These are phyloP conservation scores for Cotesia chilonis DNA, from an alignment of 1,140 invertebrate genomes.

Conservation along the genomic window DNA sequence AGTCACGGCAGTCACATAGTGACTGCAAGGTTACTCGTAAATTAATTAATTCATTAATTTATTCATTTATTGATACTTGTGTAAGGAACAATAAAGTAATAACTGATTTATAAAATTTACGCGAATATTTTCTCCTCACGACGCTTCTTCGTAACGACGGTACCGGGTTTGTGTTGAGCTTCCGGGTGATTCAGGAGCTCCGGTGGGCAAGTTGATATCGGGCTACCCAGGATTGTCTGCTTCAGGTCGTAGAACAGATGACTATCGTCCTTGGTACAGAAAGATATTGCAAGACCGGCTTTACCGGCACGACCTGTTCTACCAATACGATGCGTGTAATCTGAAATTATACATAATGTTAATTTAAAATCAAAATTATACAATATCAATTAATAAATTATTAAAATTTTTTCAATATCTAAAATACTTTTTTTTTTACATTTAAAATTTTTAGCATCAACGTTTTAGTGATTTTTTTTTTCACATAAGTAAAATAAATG, in stretches of 20 bases:
- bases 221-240: constrained; percentile 87
- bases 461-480: too few species aligned
- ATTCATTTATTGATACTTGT: too few species aligned
- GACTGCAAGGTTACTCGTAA: too few species aligned
- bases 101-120: constrained; percentile 57
- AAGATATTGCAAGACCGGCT: constrained; percentile 93
- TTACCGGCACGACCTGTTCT: constrained; percentile 99
- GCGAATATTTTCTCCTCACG: constrained; percentile 96
- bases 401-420: neutral
- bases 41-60: too few species aligned
- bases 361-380: too few species aligned
- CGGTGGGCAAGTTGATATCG: constrained; percentile 94
- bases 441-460: too few species aligned
- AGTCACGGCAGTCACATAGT: too few species aligned
- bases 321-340: constrained; percentile 99
- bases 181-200: constrained; percentile 98
- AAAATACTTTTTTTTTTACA: too few species aligned
- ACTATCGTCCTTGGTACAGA: constrained; percentile 97
- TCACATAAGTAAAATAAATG: too few species aligned
- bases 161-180: constrained; percentile 97
- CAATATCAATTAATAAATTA: constrained; percentile 27
- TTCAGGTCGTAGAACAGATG: constrained; percentile 97
- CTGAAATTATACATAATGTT: constrained; percentile 64
- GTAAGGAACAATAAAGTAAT: too few species aligned
- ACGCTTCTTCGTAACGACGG: constrained; percentile 91